Evolutionary conservation across 2,797 vertebrate genomes (phyloP), one percentile per base, ranked within the genome.

Genomic region (Manis pentadactyla): DNA sequence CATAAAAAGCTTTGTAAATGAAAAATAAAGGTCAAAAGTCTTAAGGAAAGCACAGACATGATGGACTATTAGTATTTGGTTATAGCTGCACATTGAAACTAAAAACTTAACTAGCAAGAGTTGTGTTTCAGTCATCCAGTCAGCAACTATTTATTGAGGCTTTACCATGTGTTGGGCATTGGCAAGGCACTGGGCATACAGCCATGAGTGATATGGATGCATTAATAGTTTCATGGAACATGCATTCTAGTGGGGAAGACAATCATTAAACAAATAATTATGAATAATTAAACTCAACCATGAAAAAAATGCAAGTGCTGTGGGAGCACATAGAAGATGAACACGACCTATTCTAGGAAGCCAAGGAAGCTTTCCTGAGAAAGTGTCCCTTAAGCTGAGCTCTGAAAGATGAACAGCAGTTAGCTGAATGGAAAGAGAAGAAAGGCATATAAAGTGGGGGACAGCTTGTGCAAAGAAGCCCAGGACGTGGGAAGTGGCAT

Each of bases 1-100:
- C 71, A 77, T 68, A 77, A 82, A 71, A 82, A 21, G 9, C 71
- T 93, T 68, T 57, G 69, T 73, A 91, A 95, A 90, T 90, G 90
- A 96, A 96, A 97, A 97, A 93, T 90, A 74, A 94, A 93, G 87
- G 96, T 89, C 53, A 39, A 79, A 97, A 77, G 81, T 34, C 81
- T 79, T 31, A 42, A 13, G 27, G 87, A 77, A 89, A 90, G 14
- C 74, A 83, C 29, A 82, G 23, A 87, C 66, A 94, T 5, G 27
- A 87, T n/a, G n/a, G 69, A 49, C 49, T 71, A 21, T 87, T 53
- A 31, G 61, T 23, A 18, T 42, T 85, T 68, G 23, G n/a, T 94
- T 81, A 55, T 14, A 51, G 29, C 15, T 31, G 27, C 5, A 4
- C 21, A 34, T 57, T 7, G 29, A 90, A 86, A 93, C 2, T 18